Evolutionary conservation across 2,888 invertebrate genomes (phyloP).

Genomic region (Pollenia griseotomentosa): DNA sequence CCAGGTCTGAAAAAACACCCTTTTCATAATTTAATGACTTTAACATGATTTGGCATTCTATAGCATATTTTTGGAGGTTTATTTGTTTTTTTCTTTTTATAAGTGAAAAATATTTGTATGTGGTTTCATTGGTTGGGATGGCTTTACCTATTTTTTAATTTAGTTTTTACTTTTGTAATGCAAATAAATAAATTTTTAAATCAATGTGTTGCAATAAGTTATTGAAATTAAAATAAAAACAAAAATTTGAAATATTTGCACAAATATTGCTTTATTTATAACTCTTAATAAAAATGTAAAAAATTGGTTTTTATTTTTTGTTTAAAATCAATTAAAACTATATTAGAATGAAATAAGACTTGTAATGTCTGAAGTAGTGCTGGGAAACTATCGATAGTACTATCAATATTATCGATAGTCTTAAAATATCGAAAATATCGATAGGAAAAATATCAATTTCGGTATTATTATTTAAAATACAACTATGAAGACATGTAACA

Average conservation of each 20-base stretch:
- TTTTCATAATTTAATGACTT: constrained; percentile 20
- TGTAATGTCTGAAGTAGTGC: too few relatives aligned
- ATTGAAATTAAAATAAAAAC: constrained; percentile 52
- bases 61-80: constrained; percentile 52
- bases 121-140: constrained; percentile 46
- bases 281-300: neutral
- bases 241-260: neutral
- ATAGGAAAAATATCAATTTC: too few relatives aligned
- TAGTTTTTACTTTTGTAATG: constrained; percentile 3
- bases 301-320: neutral
- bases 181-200: constrained; percentile 24
- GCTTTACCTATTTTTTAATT: constrained; percentile 15
- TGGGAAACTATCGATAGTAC: too few relatives aligned
- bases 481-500: too few relatives aligned
- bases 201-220: constrained; percentile 51
- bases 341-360: too few relatives aligned
- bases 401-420: too few relatives aligned
- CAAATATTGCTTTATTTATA: constrained; percentile 29
- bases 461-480: too few relatives aligned
- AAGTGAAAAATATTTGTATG: constrained; percentile 43
- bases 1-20: too few relatives aligned
- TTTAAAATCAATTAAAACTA: too few relatives aligned
- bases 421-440: too few relatives aligned
- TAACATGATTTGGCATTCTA: constrained; percentile 30
- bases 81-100: constrained; percentile 39